Evolutionary conservation across 2,113 vertebrate species (phyloP), one percentile per base, ranked within the genome.

Genomic region (Elephantulus edwardii): DNA sequence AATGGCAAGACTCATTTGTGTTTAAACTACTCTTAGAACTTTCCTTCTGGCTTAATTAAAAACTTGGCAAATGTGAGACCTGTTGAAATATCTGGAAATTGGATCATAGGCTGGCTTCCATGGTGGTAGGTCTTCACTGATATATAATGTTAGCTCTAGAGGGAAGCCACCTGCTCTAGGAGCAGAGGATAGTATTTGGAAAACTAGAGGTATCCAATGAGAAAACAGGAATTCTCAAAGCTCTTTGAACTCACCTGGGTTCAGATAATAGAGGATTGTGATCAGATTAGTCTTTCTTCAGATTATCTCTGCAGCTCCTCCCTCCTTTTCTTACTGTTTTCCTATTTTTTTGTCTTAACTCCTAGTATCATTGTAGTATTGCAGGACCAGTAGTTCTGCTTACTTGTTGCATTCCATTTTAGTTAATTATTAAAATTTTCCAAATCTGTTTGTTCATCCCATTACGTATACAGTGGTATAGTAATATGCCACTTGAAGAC

Each of bases 21-120:
- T 78, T 1, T 96, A 93, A 95, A 85, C 93, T 84, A 64, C 10
- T 96, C 78, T 84, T 79, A 92, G 58, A 4, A 86, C 86, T 93
- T 89, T 83, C 58, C 95, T 95, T 88, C 81, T 56, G 83, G 50
- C 93, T 93, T 95, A 96, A 50, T 89, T 95, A 95, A 94, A 95
- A 95, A 89, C 71, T 93, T 88, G 77, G 90, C 76, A 95, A 38
- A 87, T 84, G 44, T 50, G 78, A 81, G 91, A 93, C 38, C 93
- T 93, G 4, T 88, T 95, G 94, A 86, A 62, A 66, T 91, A 81
- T 54, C 68, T 88, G 19, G 81, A 95, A 77, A 83, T 24, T 93
- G 95, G 95, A 48, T 80, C 66, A 2, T 1, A 19, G 89, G 64
- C 91, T 87, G 88, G 81, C 19, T 89, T 48, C 50, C 54, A 85